Conservation (phyloP, 1,140 invertebrate genomes). For the Lepidurus packardi region DNA sequence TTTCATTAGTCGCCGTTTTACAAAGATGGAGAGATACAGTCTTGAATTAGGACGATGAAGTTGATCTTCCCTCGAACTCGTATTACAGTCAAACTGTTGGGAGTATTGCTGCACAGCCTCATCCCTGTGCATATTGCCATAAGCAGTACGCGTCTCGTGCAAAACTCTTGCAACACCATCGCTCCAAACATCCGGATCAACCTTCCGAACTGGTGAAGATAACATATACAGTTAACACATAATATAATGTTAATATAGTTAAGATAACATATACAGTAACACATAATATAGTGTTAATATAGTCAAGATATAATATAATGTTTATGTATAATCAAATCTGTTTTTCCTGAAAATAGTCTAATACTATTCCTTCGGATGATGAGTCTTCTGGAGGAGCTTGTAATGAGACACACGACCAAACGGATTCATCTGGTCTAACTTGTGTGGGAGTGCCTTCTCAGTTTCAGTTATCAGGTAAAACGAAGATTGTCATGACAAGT, state of each 20-base stretch:
- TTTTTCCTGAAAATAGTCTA: neutral
- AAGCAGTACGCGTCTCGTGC: conserved; percentile 78
- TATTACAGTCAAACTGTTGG: conserved; percentile 66
- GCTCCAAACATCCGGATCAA: conserved; percentile 62
- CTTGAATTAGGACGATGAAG: conserved; percentile 41
- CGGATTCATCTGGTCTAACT: neutral
- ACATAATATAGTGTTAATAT: too few species aligned
- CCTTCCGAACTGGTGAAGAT: conserved; percentile 39
- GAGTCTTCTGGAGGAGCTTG: neutral
- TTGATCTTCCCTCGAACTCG: conserved; percentile 50
- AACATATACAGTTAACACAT: neutral
- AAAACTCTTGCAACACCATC: conserved; percentile 72
- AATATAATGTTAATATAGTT: too few species aligned
- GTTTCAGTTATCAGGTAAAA: neutral
- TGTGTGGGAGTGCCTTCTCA: neutral
- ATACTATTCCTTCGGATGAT: neutral
- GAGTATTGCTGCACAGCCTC: conserved; percentile 64
- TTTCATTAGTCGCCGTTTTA: neutral
- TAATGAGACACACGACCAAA: neutral
- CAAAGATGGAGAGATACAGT: neutral
- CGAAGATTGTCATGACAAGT: neutral
- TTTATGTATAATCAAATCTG: neutral
- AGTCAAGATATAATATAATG: too few species aligned
- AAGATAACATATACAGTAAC: too few species aligned
- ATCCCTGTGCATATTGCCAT: conserved; percentile 72